Evolutionary conservation across 2,797 vertebrate species (phyloP), one percentile per base, ranked within the genome.

Genomic region (Intellagama lesueurii): DNA sequence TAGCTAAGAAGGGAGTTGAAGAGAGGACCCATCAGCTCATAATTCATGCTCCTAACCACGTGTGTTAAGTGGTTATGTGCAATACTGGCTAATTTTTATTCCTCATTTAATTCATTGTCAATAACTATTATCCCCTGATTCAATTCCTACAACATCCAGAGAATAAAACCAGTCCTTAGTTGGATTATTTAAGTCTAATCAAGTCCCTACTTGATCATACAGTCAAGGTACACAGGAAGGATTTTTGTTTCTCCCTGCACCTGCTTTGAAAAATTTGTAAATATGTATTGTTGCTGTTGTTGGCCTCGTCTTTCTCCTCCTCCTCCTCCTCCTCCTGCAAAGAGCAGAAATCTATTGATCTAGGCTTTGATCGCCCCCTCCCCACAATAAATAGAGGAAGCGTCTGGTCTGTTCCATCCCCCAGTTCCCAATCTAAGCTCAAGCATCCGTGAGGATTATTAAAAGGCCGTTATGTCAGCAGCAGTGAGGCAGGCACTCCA

Each of bases 391-490:
- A 90, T 56, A 72, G 47, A 90, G 49, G 80, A 87, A 77, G 60
- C 30, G 16, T 83, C 80, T 17, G 8, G 80, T 47, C 7, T 87
- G 17, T 35, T 77, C 84, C 79, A 77, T 26, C 72, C n/a, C 60
- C 78, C 64, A 69, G 77, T 35, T 64, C 64, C 80, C 72, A 82
- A 87, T 70, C 60, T 40, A 87, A 44, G 80, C 49, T 87, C 75
- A 73, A 87, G 75, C 81, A 87, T 83, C 76, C 49, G 9, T 78
- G 64, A 70, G 89, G 35, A 79, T 84, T 87, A 90, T 90, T 87
- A 90, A 87, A 86, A 87, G 86, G 49, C 89, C 30, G 81, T 84
- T 87, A 87, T 87, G 75, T 72, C 64, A 83, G 73, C 9, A 7
- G 52, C 68, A 35, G 89, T 44, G 49, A 60, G 81, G 81, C 49